A percentile compares a stretch with the other conserved stretches of the same genome.
These are phyloP conservation scores for Encarsia formosa DNA, from an alignment of 2,888 invertebrate genomes.

Conservation along the genomic window DNA sequence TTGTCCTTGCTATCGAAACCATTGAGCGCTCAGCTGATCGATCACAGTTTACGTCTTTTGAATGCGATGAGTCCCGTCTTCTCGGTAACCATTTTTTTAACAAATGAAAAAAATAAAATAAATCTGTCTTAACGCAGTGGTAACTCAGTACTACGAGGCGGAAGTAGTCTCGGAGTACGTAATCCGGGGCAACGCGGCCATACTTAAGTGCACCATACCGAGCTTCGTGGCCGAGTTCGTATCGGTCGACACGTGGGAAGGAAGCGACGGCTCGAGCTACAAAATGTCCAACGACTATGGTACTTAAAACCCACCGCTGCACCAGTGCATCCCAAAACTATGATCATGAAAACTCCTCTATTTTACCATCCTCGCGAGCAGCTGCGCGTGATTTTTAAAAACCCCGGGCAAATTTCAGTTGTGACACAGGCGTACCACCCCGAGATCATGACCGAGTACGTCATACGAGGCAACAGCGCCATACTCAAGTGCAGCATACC, in stretches of 20 bases:
- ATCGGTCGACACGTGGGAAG: slow-evolving; percentile 77
- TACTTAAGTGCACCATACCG: slow-evolving; percentile 84
- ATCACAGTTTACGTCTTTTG: slow-evolving; percentile 20
- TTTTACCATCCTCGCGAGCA: too few relatives aligned
- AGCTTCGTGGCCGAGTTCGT: slow-evolving; percentile 90
- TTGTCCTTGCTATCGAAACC: neutral
- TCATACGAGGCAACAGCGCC: slow-evolving; percentile 69
- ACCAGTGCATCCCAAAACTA: too few relatives aligned
- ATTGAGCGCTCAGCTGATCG: neutral
- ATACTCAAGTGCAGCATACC: slow-evolving; percentile 71
- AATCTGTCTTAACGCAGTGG: slow-evolving; percentile 65
- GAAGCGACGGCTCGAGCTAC: slow-evolving; percentile 65
- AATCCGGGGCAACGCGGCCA: slow-evolving; percentile 81
- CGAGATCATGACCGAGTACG: slow-evolving; percentile 70
- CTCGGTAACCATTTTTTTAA: too few relatives aligned
- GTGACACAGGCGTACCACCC: slow-evolving; percentile 70
- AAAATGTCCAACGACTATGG: slow-evolving; percentile 70
- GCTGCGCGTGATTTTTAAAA: too few relatives aligned
- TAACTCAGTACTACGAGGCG: slow-evolving; percentile 83
- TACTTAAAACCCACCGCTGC: slow-evolving; percentile 53
- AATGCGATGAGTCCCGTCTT: too few relatives aligned
- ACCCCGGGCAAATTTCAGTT: too few relatives aligned
- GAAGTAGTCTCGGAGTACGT: slow-evolving; percentile 89
- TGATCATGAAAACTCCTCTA: neutral
- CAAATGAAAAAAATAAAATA: too few relatives aligned